These are phyloP conservation scores for Callitettix versicolor DNA, from an alignment of 1,140 invertebrate genomes.

Conservation along the genomic window DNA sequence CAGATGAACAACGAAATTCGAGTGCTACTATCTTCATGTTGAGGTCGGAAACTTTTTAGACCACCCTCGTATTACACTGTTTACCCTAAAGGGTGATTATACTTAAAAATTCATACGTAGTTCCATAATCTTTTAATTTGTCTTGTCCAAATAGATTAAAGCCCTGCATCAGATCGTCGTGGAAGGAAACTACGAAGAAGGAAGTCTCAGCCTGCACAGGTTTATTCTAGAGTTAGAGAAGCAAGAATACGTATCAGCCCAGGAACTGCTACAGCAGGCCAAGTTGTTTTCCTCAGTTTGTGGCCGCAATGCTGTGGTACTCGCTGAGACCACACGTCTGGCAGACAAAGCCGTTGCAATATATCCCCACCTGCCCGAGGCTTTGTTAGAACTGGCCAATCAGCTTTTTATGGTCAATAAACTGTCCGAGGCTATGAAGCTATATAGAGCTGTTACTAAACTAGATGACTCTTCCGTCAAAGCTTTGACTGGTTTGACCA, in stretches of 20 bases:
- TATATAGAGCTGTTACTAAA: constrained; percentile 69
- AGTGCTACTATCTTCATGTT: too few species aligned
- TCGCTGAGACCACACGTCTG: constrained; percentile 48
- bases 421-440: constrained; percentile 63
- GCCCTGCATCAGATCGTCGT: constrained; percentile 62
- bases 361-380: constrained; percentile 51
- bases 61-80: too few species aligned
- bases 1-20: too few species aligned
- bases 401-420: constrained; percentile 61
- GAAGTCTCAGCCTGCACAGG: constrained; percentile 50
- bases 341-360: constrained; percentile 48
- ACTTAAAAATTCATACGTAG: too few species aligned
- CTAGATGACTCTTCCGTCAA: constrained; percentile 70
- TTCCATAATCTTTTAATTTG: too few species aligned
- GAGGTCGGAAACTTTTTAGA: too few species aligned
- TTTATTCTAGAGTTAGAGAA: constrained; percentile 55
- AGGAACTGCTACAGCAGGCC: constrained; percentile 15
- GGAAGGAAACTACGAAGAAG: constrained; percentile 63
- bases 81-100: too few species aligned
- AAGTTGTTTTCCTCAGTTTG: constrained; percentile 67
- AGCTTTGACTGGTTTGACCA: constrained; percentile 67
- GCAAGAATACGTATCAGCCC: constrained; percentile 59
- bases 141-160: constrained; percentile 41
- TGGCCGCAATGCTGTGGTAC: constrained; percentile 53
- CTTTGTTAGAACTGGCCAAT: constrained; percentile 71